Percentiles rank a stretch among this genome's conserved stretches.
Conservation (phyloP, 2,113 vertebrate genomes). For the Colossoma macropomum region DNA sequence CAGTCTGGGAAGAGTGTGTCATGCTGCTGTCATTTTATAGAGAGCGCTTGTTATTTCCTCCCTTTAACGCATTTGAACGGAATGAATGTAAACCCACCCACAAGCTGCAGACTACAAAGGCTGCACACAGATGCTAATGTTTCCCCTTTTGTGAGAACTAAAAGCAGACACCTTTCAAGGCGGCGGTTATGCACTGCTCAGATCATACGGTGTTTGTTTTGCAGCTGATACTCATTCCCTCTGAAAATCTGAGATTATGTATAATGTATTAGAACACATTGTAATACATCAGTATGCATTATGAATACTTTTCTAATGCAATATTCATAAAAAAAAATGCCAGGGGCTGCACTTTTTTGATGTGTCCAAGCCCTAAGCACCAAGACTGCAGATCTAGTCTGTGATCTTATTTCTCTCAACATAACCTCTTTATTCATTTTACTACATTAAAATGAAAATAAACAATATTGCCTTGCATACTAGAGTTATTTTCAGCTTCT, state of each 20-base stretch:
- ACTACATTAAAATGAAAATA: not conserved
- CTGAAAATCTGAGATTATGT: not conserved
- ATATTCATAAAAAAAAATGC: not conserved
- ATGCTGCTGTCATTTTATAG: constrained; percentile 41
- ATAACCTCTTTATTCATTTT: not conserved
- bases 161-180: not conserved
- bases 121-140: constrained; percentile 13
- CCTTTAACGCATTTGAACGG: constrained; percentile 2
- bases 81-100: not conserved
- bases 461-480: no score
- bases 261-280: not conserved
- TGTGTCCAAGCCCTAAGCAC: no score
- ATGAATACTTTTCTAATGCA: not conserved
- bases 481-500: no score
- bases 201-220: not conserved
- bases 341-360: not conserved
- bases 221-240: constrained; percentile 1
- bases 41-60: constrained; percentile 10
- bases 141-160: not conserved
- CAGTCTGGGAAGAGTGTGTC: constrained; percentile 62
- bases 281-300: not conserved
- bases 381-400: no score
- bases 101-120: constrained; percentile 28
- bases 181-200: not conserved
- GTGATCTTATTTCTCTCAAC: not conserved